Conservation (phyloP, 1,140 invertebrate genomes). For the Delia radicum region DNA sequence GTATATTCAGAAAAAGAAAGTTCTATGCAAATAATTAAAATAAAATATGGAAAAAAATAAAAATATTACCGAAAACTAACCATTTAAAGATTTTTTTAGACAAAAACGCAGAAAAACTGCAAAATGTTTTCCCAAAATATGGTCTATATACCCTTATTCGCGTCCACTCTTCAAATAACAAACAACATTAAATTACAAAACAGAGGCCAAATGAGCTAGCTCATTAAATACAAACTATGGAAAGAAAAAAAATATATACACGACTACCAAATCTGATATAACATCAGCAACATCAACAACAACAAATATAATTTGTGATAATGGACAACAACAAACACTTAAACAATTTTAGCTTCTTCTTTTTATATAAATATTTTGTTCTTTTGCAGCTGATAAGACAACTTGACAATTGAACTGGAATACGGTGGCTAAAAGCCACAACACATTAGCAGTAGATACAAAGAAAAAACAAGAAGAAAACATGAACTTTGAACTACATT, state of each 20-base stretch:
- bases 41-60: too few relatives aligned
- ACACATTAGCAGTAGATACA: neutral
- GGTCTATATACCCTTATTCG: too few relatives aligned
- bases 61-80: too few relatives aligned
- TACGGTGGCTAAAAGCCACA: neutral
- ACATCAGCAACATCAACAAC: too few relatives aligned
- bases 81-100: too few relatives aligned
- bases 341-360: too few relatives aligned
- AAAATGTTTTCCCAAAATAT: too few relatives aligned
- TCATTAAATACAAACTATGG: neutral
- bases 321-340: neutral
- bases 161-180: too few relatives aligned
- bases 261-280: neutral
- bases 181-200: too few relatives aligned
- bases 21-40: too few relatives aligned
- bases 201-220: neutral
- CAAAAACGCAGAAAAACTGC: too few relatives aligned
- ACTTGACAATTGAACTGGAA: slow-evolving; percentile 15
- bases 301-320: neutral
- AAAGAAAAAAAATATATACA: neutral
- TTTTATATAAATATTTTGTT: neutral
- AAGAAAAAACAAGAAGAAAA: neutral
- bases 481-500: neutral
- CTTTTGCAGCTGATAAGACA: neutral
- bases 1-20: too few relatives aligned